Evolutionary conservation across 2,113 vertebrate species (phyloP).

Genomic region (Otocyon megalotis): DNA sequence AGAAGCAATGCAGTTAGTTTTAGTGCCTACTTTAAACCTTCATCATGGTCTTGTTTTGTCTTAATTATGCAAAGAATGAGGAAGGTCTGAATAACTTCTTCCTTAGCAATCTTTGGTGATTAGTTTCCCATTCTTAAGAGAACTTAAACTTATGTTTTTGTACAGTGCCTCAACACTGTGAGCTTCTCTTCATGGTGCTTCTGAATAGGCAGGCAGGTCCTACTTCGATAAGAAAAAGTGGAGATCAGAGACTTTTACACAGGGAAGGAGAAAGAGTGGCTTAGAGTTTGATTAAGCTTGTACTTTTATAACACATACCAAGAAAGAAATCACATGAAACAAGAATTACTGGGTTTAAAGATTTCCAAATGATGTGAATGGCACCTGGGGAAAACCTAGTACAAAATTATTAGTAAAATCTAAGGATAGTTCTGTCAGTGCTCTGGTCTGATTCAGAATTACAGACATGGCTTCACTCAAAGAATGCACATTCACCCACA

Average conservation of each 20-base stretch:
- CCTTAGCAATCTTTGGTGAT: not conserved
- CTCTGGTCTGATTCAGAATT: not conserved
- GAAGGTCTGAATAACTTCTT: not conserved
- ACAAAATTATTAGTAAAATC: not conserved
- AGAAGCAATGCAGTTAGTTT: not conserved
- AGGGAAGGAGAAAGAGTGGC: not conserved
- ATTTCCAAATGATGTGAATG: not conserved
- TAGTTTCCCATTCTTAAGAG: not conserved
- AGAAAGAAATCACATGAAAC: not conserved
- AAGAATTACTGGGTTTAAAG: not conserved
- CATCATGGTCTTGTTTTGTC: not conserved
- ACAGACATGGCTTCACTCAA: not conserved
- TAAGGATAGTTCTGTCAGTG: not conserved
- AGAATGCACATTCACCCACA: too few relatives aligned
- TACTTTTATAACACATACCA: not conserved
- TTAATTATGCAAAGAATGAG: not conserved
- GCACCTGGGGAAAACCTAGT: not conserved
- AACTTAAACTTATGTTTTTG: not conserved
- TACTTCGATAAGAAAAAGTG: not conserved
- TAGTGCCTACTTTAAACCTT: not conserved
- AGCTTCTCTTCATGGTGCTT: not conserved
- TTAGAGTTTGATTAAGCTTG: not conserved
- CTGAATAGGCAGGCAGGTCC: not conserved
- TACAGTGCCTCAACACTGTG: not conserved
- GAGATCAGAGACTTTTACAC: not conserved